phyloP scores from a whole-genome alignment of 2,888 invertebrate species.

The Agriotes lineatus region DNA sequence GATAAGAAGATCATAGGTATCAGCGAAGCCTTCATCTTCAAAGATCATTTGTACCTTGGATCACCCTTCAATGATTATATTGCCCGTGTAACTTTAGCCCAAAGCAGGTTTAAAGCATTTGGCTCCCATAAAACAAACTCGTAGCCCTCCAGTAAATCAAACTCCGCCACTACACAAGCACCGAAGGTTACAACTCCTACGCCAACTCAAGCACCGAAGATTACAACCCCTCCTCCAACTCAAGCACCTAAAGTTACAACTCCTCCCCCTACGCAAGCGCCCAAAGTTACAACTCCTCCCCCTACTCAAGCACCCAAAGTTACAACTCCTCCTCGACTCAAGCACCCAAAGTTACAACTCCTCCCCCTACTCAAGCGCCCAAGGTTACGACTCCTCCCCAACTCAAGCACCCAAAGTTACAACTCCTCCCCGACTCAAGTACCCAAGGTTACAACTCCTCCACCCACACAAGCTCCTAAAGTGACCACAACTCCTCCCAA shows the following conservation, averaged over 20 bases:
- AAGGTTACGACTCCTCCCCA: background rate
- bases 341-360: background rate
- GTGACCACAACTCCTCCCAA: slow-evolving; percentile 22
- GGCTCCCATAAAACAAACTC: slow-evolving; percentile 46
- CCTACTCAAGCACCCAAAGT: slow-evolving; percentile 26
- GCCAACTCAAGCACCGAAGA: slow-evolving; percentile 30
- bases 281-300: slow-evolving; percentile 40
- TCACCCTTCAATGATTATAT: slow-evolving; percentile 77
- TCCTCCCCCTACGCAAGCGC: slow-evolving; percentile 27
- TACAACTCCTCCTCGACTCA: background rate
- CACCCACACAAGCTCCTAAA: slow-evolving; percentile 25
- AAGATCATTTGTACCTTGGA: slow-evolving; percentile 76
- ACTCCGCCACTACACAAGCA: slow-evolving; percentile 29
- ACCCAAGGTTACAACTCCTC: background rate
- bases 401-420: slow-evolving; percentile 18
- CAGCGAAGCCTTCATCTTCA: slow-evolving; percentile 77
- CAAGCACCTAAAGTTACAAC: slow-evolving; percentile 35
- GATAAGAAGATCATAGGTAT: slow-evolving; percentile 70
- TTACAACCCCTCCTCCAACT: slow-evolving; percentile 38
- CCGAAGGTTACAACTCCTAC: slow-evolving; percentile 18
- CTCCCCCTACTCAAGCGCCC: slow-evolving; percentile 17
- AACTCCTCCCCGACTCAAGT: slow-evolving; percentile 23
- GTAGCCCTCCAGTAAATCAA: slow-evolving; percentile 39
- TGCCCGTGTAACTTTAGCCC: slow-evolving; percentile 73
- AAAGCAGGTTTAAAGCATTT: slow-evolving; percentile 64